These are phyloP conservation scores for Channa striata DNA, from an alignment of 2,797 vertebrate genomes.

Conservation along the genomic window DNA sequence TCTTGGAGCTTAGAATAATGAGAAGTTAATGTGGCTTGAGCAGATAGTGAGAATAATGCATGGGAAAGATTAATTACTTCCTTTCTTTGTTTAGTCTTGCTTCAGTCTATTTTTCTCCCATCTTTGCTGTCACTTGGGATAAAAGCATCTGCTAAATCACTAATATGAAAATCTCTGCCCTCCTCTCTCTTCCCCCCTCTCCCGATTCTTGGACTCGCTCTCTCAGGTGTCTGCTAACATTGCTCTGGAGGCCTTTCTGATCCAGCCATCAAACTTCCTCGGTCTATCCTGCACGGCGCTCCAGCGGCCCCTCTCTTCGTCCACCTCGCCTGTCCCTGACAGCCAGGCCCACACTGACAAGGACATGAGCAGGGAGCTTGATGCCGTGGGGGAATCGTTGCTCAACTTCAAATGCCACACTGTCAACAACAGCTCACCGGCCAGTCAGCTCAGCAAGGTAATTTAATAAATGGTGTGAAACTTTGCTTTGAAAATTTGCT, in stretches of 20 bases:
- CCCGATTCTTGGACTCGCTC: neutral
- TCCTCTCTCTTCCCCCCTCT: neutral
- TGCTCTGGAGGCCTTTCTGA: slow-evolving; percentile 89
- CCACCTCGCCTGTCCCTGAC: slow-evolving; percentile 52
- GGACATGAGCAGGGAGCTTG: slow-evolving; percentile 50
- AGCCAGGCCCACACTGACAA: slow-evolving; percentile 61
- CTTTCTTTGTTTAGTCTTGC: slow-evolving; percentile 54
- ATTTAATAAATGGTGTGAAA: slow-evolving; percentile 41
- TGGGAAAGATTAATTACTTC: slow-evolving; percentile 61
- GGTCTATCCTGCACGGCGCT: slow-evolving; percentile 90
- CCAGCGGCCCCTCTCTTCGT: slow-evolving; percentile 70
- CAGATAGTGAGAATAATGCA: slow-evolving; percentile 49
- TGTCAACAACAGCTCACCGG: slow-evolving; percentile 85
- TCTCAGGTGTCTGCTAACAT: slow-evolving; percentile 88
- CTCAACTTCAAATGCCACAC: slow-evolving; percentile 91
- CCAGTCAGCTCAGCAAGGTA: slow-evolving; percentile 88
- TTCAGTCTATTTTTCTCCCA: slow-evolving; percentile 31
- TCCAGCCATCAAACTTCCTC: slow-evolving; percentile 85
- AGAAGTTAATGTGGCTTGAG: slow-evolving; percentile 60
- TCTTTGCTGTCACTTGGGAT: slow-evolving; percentile 39
- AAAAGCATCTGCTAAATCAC: slow-evolving; percentile 57
- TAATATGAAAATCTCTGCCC: slow-evolving; percentile 34
- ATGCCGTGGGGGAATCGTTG: slow-evolving; percentile 75
- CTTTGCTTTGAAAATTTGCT: slow-evolving; percentile 26
- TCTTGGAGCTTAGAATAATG: slow-evolving; percentile 49